phyloP scores from a whole-genome alignment of 2,797 vertebrate species.

The Microcaecilia unicolor region DNA sequence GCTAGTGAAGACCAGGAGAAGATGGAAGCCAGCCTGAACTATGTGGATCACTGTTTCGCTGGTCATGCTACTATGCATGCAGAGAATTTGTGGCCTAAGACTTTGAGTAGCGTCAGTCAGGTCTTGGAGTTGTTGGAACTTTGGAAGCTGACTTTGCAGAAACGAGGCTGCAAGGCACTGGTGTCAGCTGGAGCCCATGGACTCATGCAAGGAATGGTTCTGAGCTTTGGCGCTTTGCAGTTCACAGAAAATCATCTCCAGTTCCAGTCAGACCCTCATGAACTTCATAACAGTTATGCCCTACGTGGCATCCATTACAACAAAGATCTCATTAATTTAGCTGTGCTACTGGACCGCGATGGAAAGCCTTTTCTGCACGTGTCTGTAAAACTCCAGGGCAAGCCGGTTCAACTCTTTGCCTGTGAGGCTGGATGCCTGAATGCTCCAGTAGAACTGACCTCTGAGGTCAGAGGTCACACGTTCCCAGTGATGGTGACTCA shows the following conservation, averaged over 20 bases:
- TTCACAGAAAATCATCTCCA: constrained; percentile 97
- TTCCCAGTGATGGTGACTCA: constrained; percentile 94
- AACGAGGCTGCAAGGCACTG: constrained; percentile 84
- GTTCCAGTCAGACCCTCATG: constrained; percentile 89
- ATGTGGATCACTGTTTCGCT: constrained; percentile 93
- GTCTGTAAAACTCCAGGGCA: constrained; percentile 81
- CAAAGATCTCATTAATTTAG: constrained; percentile 80
- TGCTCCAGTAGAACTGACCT: constrained; percentile 88
- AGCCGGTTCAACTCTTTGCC: constrained; percentile 77
- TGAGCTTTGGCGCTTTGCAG: constrained; percentile 93
- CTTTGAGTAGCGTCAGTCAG: constrained; percentile 61
- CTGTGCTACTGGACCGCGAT: constrained; percentile 72
- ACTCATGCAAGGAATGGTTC: constrained; percentile 87
- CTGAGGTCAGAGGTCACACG: constrained; percentile 73
- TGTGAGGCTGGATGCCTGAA: constrained; percentile 92
- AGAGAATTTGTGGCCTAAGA: constrained; percentile 84
- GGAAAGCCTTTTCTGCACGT: constrained; percentile 87
- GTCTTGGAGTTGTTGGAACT: constrained; percentile 85
- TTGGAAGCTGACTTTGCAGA: constrained; percentile 90
- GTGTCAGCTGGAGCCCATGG: constrained; percentile 81
- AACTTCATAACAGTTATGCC: constrained; percentile 92
- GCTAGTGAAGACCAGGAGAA: constrained; percentile 60
- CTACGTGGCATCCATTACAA: constrained; percentile 88
- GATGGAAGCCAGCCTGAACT: constrained; percentile 82
- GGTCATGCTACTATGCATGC: constrained; percentile 95